Conservation (phyloP, 2,888 invertebrate genomes). For the Rhagophthalmus giganteus region DNA sequence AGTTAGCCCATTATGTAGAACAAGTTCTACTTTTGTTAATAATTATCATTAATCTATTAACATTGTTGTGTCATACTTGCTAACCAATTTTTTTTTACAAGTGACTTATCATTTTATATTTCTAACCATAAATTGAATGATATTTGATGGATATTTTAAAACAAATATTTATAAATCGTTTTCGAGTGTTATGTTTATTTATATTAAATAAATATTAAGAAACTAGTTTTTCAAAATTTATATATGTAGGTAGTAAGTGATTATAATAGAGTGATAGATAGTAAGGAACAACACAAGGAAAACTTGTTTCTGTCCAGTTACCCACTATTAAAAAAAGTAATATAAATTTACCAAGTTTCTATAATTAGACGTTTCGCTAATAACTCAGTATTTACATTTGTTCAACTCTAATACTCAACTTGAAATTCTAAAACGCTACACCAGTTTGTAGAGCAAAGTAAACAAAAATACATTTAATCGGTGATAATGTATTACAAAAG, state of each 20-base stretch:
- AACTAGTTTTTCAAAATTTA: neutral
- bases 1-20: slow-evolving; percentile 5
- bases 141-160: too few species aligned
- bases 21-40: slow-evolving; percentile 13
- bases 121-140: too few species aligned
- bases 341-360: slow-evolving; percentile 4
- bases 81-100: too few species aligned
- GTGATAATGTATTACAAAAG: too few species aligned
- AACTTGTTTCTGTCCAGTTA: slow-evolving; percentile 12
- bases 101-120: too few species aligned
- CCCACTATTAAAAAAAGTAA: slow-evolving; percentile 10
- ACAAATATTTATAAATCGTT: neutral
- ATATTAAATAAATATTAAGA: neutral
- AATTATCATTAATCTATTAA: neutral
- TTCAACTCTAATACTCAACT: too few species aligned
- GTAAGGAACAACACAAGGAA: neutral
- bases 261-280: neutral
- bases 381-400: too few species aligned
- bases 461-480: too few species aligned
- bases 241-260: too few species aligned
- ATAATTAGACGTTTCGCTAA: slow-evolving; percentile 12
- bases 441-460: too few species aligned
- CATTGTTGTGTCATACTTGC: neutral
- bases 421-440: too few species aligned
- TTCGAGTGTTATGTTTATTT: slow-evolving; percentile 6